Base-by-base conservation (phyloP, 2,888 invertebrate species). In the Barypeithes pellucidus region DNA sequence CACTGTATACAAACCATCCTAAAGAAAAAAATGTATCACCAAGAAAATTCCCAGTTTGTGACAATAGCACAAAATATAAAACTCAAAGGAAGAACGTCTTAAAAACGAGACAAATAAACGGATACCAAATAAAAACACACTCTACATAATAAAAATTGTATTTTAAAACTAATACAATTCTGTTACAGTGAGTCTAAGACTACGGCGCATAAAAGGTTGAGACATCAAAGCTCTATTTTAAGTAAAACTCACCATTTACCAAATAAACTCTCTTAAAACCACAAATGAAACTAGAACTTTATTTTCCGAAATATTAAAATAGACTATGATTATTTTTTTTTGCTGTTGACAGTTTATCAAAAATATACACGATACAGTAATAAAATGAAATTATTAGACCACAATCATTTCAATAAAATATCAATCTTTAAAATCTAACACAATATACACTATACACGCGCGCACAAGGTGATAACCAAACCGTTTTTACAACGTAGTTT, bases 91-190 rank as follows among this genome's bases (percentile, higher is more conserved):
- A n/a, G n/a, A n/a, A n/a, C n/a, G n/a, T n/a, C n/a, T n/a, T n/a
- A n/a, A n/a, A n/a, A n/a, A n/a, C n/a, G n/a, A n/a, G n/a, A n/a
- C n/a, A n/a, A n/a, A n/a, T n/a, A n/a, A n/a, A n/a, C n/a, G n/a
- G n/a, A n/a, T n/a, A n/a, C n/a, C n/a, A n/a, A n/a, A n/a, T n/a
- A 61, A 62, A 71, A 45, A 41, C 41, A 62, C 18, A 57, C 67
- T 7, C 20, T 57, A 60, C 69, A 80, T 81, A 81, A 78, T 80
- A 80, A 82, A 81, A 79, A 79, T 78, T 80, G 80, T 81, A 80
- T 81, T 81, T 79, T 77, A 73, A 78, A 81, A 80, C 76, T 72
- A 79, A 79, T 80, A 80, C 80, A 80, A 79, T 79, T 78, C 39
- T 66, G 43, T 66, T 72, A 71, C 65, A 65, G 57, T 72, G 33